Percentiles rank a stretch among this genome's conserved stretches.
Evolutionary conservation across 2,113 vertebrate genomes (phyloP).

Genomic region (Gnathonemus longibarbis): DNA sequence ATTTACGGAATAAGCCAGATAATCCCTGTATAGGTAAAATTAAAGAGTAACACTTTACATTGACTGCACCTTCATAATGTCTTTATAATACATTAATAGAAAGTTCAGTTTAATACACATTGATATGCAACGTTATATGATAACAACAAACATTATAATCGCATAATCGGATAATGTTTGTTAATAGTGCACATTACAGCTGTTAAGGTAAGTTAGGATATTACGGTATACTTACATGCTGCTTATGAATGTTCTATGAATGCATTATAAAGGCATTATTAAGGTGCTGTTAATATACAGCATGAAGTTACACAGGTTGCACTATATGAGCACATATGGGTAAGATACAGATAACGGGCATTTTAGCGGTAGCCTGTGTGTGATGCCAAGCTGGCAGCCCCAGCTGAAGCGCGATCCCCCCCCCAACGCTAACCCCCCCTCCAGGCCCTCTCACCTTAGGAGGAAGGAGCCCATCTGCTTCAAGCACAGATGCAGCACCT

Average conservation of each 20-base stretch:
- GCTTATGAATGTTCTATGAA: neutral
- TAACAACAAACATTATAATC: neutral
- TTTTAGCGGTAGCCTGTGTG: neutral
- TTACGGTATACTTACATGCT: neutral
- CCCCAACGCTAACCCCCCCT: neutral
- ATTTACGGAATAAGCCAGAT: neutral
- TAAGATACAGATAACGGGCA: neutral
- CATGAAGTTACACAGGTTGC: neutral
- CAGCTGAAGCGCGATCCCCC: neutral
- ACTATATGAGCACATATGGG: neutral
- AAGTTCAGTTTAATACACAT: neutral
- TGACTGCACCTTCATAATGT: no score
- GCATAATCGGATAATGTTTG: neutral
- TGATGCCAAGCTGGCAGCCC: neutral
- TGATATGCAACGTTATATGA: neutral
- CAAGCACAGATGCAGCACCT: slow-evolving; percentile 85
- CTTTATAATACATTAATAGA: neutral
- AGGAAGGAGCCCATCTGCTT: slow-evolving; percentile 96
- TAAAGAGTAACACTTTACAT: neutral
- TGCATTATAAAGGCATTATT: neutral
- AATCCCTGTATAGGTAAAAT: neutral
- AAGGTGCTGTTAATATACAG: neutral
- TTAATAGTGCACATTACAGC: neutral
- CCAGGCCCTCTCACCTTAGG: slow-evolving; percentile 64
- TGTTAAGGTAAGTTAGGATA: neutral